Conservation (phyloP, 2,113 vertebrate genomes). For the Cottus gobio region DNA sequence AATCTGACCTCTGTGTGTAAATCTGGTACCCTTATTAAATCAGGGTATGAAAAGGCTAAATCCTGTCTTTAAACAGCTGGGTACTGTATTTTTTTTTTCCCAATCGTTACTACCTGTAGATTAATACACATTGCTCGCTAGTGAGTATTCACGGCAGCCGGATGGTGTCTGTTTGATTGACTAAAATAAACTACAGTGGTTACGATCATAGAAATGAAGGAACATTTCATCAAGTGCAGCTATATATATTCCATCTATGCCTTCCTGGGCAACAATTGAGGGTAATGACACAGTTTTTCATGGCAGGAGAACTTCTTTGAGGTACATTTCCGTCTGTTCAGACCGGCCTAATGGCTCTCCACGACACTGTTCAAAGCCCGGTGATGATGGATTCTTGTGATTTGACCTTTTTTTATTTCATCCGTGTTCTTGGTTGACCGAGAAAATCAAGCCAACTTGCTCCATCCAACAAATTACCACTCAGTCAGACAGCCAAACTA, state of each 20-base stretch:
- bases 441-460: constrained; percentile 41
- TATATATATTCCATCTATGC: no score
- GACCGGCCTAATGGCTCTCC: constrained; percentile 1
- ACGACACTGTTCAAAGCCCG: neutral
- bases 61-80: neutral
- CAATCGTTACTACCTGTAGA: neutral
- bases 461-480: constrained; percentile 30
- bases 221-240: neutral
- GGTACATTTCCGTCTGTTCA: neutral
- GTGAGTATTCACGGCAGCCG: neutral
- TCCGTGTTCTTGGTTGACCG: constrained; percentile 19
- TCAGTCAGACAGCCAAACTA: constrained; percentile 23
- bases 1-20: neutral
- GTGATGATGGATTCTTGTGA: constrained; percentile 29
- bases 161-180: neutral
- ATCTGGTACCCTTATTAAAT: neutral
- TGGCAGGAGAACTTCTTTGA: constrained; percentile 17
- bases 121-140: neutral
- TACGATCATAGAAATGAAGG: neutral
- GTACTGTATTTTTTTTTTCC: neutral
- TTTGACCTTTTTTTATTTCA: constrained; percentile 7
- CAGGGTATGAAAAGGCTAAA: neutral
- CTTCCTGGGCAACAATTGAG: neutral
- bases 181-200: neutral
- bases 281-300: constrained; percentile 19